These are phyloP conservation scores for Papilio glaucus DNA, from an alignment of 1,140 invertebrate genomes.

Conservation along the genomic window DNA sequence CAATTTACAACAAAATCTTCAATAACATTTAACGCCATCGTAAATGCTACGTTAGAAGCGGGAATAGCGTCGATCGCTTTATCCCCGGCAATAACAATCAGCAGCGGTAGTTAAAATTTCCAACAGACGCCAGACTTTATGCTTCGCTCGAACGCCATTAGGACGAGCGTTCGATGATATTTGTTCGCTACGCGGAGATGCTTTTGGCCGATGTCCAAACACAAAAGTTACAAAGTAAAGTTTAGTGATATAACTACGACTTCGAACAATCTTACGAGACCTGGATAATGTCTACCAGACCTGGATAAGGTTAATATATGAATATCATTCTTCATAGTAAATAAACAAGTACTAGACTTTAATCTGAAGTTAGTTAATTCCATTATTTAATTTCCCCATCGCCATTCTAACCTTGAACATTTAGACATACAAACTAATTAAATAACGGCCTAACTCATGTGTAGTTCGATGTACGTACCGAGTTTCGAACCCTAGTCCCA, in stretches of 20 bases:
- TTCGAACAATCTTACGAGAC: neutral
- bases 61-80: neutral
- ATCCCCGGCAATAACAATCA: slow-evolving; percentile 16
- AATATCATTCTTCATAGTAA: too few species aligned
- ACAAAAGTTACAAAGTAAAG: slow-evolving; percentile 7
- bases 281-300: neutral
- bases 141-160: slow-evolving; percentile 11
- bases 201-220: slow-evolving; percentile 5
- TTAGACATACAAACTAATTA: too few species aligned
- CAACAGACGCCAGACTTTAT: slow-evolving; percentile 19
- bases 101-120: slow-evolving; percentile 3
- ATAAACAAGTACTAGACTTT: too few species aligned
- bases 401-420: too few species aligned
- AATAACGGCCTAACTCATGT: too few species aligned
- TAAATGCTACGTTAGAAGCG: neutral
- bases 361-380: too few species aligned
- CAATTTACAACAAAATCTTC: slow-evolving; percentile 1
- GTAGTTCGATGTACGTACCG: too few species aligned
- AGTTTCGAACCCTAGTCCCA: too few species aligned
- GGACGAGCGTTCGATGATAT: slow-evolving; percentile 10
- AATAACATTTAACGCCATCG: neutral
- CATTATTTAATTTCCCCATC: too few species aligned
- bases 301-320: too few species aligned
- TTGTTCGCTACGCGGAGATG: slow-evolving; percentile 6
- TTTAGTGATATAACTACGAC: neutral